Conservation (phyloP, 2,797 vertebrate genomes). For the Platalea minor region DNA sequence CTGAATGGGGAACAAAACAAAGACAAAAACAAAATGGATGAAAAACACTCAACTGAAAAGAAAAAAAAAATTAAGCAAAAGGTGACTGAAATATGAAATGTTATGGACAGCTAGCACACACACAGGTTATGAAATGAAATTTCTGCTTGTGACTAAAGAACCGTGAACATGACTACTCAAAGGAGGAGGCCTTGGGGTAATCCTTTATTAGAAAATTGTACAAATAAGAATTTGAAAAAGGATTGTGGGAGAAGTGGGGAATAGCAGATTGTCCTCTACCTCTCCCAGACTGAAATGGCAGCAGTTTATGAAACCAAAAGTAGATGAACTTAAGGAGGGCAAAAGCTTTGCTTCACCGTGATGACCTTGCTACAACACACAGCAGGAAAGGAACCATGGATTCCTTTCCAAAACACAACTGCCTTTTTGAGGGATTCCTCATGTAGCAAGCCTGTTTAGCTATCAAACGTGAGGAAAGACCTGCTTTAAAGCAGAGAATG, state of each 20-base stretch:
- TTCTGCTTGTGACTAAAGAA: not conserved
- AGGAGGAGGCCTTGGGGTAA: not conserved
- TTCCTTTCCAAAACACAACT: not conserved
- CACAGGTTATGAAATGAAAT: not conserved
- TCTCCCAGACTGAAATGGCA: not conserved
- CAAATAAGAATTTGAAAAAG: not conserved
- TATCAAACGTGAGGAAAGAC: rapidly evolving
- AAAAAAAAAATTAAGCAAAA: conserved; percentile 55
- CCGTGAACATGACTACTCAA: not conserved
- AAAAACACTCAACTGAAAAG: conserved; percentile 65
- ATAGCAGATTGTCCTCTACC: not conserved
- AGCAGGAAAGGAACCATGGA: not conserved
- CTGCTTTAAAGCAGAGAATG: not conserved
- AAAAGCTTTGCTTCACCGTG: not conserved
- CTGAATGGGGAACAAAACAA: conserved; percentile 81
- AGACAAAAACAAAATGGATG: conserved; percentile 73
- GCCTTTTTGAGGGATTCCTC: not conserved
- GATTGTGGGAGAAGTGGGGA: not conserved
- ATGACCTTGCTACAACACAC: not conserved
- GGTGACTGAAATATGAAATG: conserved; percentile 31
- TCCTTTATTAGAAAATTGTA: not conserved
- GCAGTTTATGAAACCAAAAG: not conserved
- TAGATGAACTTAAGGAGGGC: not conserved
- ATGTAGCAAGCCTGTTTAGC: not conserved
- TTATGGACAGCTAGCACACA: conserved; percentile 5